These are phyloP conservation scores for Drosophila jambulina DNA, from an alignment of 1,140 invertebrate genomes.

Conservation along the genomic window DNA sequence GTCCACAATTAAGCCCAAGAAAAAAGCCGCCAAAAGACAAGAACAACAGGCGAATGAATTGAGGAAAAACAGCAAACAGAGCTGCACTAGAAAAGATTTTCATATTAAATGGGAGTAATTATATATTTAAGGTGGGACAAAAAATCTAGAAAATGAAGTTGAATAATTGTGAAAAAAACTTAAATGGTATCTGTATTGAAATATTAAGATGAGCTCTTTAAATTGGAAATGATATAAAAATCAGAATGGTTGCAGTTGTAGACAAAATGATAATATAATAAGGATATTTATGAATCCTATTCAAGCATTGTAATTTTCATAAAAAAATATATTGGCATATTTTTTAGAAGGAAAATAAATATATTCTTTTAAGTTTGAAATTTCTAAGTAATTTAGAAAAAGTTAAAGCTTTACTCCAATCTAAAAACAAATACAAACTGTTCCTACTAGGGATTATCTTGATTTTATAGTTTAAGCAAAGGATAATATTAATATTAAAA, in stretches of 20 bases:
- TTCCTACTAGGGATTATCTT: not conserved
- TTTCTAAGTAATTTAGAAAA: not conserved
- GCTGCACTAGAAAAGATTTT: conserved; percentile 26
- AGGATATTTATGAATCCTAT: not conserved
- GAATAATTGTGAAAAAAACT: not conserved
- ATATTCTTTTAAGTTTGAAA: too few relatives aligned
- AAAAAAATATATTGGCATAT: not conserved
- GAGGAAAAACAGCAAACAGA: conserved; percentile 25
- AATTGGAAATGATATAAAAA: not conserved
- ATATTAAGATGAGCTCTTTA: not conserved
- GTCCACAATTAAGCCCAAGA: conserved; percentile 68
- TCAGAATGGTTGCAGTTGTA: not conserved
- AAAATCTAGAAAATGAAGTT: not conserved
- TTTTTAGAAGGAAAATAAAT: not conserved
- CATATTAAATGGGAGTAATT: not conserved
- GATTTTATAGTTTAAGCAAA: not conserved
- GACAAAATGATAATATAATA: not conserved
- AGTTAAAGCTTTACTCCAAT: not conserved
- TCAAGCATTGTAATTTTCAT: not conserved
- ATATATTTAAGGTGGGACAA: not conserved
- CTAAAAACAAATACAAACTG: not conserved
- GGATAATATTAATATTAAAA: not conserved
- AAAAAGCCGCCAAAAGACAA: conserved; percentile 39
- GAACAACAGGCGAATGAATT: conserved; percentile 9
- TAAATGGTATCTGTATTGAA: not conserved